Evolutionary conservation across 64 coral and sea anemone genomes (phyloP).

Genomic region (Acropora yongei): DNA sequence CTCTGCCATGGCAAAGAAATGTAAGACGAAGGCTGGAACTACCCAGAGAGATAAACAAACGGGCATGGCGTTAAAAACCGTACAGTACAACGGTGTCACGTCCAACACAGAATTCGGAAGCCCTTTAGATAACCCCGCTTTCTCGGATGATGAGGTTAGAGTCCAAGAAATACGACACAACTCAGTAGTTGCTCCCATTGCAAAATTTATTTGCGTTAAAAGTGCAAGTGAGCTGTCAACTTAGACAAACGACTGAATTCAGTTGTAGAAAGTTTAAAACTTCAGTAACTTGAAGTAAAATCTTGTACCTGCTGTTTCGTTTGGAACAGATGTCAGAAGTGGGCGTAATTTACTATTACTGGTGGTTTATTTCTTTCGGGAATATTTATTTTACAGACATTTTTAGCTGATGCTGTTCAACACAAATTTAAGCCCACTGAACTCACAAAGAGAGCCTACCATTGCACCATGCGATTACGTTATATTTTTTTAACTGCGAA

Average conservation of each 20-base stretch:
- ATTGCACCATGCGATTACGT: no score
- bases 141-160: slow-evolving; percentile 6
- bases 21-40: not conserved
- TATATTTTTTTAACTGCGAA: no score
- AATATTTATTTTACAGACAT: no score
- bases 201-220: slow-evolving; percentile 13
- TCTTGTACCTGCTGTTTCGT: no score
- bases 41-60: not conserved
- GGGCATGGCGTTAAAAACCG: not conserved
- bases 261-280: not conserved
- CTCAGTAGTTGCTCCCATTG: not conserved
- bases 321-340: no score
- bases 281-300: no score
- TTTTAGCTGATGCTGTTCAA: no score
- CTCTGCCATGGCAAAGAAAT: not conserved
- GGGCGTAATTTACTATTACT: no score
- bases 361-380: no score
- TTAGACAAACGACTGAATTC: not conserved
- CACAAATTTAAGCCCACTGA: no score
- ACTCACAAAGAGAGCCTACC: no score
- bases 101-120: not conserved
- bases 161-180: not conserved
- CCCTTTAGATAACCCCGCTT: slow-evolving; percentile 8
- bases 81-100: not conserved
- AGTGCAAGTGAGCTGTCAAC: not conserved